These are phyloP conservation scores for Drosophila gunungcola DNA, from an alignment of 1,140 invertebrate species.

Conservation along the genomic window DNA sequence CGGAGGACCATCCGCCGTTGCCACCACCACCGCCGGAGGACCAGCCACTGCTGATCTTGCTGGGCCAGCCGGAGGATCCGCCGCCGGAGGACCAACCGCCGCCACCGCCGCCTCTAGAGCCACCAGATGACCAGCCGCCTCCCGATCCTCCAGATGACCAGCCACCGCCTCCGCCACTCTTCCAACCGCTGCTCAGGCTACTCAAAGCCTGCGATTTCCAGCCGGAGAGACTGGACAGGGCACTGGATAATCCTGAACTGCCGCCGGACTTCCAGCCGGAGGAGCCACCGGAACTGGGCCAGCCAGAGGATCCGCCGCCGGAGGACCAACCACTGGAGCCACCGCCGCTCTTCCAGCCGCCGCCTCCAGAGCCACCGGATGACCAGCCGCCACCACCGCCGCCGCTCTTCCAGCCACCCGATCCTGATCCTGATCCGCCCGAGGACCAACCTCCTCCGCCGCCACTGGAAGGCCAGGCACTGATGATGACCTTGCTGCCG, in stretches of 20 bases:
- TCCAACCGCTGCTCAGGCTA: conserved; percentile 21
- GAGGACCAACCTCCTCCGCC: conserved; percentile 21
- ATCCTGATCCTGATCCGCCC: conserved; percentile 11
- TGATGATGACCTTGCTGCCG: conserved; percentile 26
- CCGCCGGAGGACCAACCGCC: conserved; percentile 44
- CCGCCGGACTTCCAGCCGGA: conserved; percentile 28
- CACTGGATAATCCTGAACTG: conserved; percentile 35
- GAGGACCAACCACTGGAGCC: conserved; percentile 27
- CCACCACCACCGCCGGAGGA: conserved; percentile 42
- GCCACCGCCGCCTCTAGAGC: conserved; percentile 25
- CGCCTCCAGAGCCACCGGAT: conserved; percentile 23
- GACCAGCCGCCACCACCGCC: conserved; percentile 35
- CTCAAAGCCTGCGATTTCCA: conserved; percentile 33
- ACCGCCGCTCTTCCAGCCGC: conserved; percentile 45
- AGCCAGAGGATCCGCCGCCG: conserved; percentile 23
- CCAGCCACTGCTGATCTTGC: conserved; percentile 52
- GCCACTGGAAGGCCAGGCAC: conserved; percentile 44
- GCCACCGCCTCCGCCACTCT: conserved; percentile 31
- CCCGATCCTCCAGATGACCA: conserved; percentile 40
- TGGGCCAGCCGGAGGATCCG: conserved; percentile 40
- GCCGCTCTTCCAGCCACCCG: conserved; percentile 44
- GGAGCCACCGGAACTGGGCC: conserved; percentile 22
- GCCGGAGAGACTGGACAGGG: conserved; percentile 27
- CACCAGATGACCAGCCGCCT: conserved; percentile 37
- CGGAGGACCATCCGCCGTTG: conserved; percentile 29